Evolutionary conservation across 2,797 vertebrate genomes (phyloP), one percentile per base, ranked within the genome.

Genomic region (Melanotaenia boesemani): DNA sequence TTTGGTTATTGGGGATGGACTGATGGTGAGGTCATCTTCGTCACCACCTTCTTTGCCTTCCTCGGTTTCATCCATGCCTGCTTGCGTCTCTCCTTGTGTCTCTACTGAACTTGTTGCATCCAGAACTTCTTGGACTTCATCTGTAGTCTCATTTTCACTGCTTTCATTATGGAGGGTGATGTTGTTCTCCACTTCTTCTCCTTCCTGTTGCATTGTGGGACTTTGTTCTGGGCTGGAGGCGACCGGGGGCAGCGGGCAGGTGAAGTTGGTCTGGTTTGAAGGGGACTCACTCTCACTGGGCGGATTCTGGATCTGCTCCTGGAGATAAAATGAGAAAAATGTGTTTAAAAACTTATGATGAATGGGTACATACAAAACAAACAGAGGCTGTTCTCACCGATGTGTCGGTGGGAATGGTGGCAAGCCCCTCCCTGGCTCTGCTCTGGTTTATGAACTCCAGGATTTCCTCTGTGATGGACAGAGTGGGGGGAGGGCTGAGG

Each of bases 391-490:
- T 39, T 37, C 70, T 65, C 0, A 90, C 90, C 80, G 1, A 24
- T 0, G 39, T 2, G 20, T 77, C 20, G 0, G 52, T 3, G 18
- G 22, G 61, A 0, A 84, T 75, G 68, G 77, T 56, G 2, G 28
- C 0, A 30, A 93, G 81, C 7, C 89, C 92, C 26, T 90, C 93
- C 36, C 84, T 91, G 71, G 76, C 90, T 87, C 32, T 83, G 70
- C 95, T 95, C 87, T 96, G 95, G 84, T 93, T 97, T 71, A 97
- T 95, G 59, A 97, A 92, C 81, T 97, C 94, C 91, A 97, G 92
- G 80, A 97, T 97, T 87, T 97, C 96, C 56, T 97, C 96, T 0
- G 96, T 96, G 89, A 97, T 97, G 48, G 97, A 97, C 24, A 97
- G 82, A 0, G 94, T 94, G 6, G 95, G 90, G 0, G 94, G 90